Evolutionary conservation across 2,888 invertebrate genomes (phyloP).

Genomic region (Dasypogon diadema): DNA sequence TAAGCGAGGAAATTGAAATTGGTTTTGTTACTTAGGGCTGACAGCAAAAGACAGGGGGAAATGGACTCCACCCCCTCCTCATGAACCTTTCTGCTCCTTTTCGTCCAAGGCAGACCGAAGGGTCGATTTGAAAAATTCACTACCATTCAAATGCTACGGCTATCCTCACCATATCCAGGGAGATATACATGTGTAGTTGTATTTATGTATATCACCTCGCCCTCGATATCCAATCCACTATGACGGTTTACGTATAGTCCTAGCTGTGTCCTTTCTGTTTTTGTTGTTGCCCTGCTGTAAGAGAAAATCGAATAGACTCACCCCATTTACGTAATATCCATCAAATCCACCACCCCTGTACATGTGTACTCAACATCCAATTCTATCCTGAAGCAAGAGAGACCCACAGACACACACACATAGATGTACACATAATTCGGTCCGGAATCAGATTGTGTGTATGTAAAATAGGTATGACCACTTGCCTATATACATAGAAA

Average conservation of each 20-base stretch:
- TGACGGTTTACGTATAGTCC: slow-evolving; percentile 50
- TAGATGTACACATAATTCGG: slow-evolving; percentile 41
- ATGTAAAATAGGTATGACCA: slow-evolving; percentile 52
- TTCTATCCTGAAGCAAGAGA: slow-evolving; percentile 17
- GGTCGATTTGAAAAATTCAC: slow-evolving; percentile 42
- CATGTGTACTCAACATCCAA: slow-evolving; percentile 51
- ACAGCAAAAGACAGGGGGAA: slow-evolving; percentile 23
- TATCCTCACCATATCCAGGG: slow-evolving; percentile 26
- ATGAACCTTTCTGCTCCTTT: not conserved
- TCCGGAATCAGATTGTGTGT: slow-evolving; percentile 49
- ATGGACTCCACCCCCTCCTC: not conserved
- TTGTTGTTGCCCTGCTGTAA: slow-evolving; percentile 37
- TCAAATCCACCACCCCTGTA: slow-evolving; percentile 52
- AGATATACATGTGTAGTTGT: slow-evolving; percentile 38
- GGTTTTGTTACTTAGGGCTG: slow-evolving; percentile 50
- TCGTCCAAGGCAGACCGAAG: slow-evolving; percentile 5
- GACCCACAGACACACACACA: slow-evolving; percentile 18
- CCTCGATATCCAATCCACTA: slow-evolving; percentile 51
- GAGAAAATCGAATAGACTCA: slow-evolving; percentile 52
- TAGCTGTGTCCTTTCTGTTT: slow-evolving; percentile 47
- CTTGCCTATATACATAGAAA: slow-evolving; percentile 10
- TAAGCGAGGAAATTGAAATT: slow-evolving; percentile 51
- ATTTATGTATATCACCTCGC: slow-evolving; percentile 39
- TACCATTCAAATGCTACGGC: slow-evolving; percentile 41
- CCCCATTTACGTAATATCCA: slow-evolving; percentile 52